Evolutionary conservation across 53 echinoderm and acorn worm species (phyloP).

Genomic region (Stichopus horrens): DNA sequence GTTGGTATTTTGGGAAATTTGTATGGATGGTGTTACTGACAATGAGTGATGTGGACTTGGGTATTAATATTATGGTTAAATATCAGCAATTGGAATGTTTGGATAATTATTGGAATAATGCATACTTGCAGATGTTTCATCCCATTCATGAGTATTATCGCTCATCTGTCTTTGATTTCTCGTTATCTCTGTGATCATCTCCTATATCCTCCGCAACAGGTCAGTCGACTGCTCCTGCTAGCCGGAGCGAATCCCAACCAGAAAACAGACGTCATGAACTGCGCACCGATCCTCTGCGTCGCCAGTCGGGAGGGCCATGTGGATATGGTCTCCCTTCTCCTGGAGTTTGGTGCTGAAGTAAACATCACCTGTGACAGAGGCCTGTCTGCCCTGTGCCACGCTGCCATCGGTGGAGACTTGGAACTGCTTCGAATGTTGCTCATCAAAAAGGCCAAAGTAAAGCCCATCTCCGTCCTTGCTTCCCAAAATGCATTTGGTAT

Average conservation of each 20-base stretch:
- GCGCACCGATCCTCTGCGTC: slow-evolving; percentile 83
- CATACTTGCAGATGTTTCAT: too few species aligned
- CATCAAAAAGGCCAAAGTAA: slow-evolving; percentile 93
- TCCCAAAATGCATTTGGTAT: too few species aligned
- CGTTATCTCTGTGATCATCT: too few species aligned
- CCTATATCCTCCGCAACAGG: slow-evolving; percentile 47
- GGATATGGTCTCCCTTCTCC: slow-evolving; percentile 88
- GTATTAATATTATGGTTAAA: too few species aligned
- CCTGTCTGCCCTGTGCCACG: slow-evolving; percentile 91
- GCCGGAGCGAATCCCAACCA: slow-evolving; percentile 94
- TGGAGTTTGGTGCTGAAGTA: slow-evolving; percentile 94
- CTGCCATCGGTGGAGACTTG: slow-evolving; percentile 88
- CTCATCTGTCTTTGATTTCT: too few species aligned
- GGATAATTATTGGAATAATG: too few species aligned
- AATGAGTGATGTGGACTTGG: too few species aligned
- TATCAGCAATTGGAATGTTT: too few species aligned
- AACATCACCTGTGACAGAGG: slow-evolving; percentile 83
- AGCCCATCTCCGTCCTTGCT: neutral
- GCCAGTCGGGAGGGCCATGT: slow-evolving; percentile 89
- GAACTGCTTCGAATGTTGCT: slow-evolving; percentile 95
- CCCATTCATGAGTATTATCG: too few species aligned
- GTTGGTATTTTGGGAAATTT: too few species aligned
- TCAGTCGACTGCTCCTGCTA: slow-evolving; percentile 83
- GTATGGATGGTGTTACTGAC: too few species aligned
- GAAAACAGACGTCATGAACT: slow-evolving; percentile 84